Evolutionary conservation across 2,888 invertebrate species (phyloP), one percentile per base, ranked within the genome.

Genomic region (Orthonychiurus folsomi): DNA sequence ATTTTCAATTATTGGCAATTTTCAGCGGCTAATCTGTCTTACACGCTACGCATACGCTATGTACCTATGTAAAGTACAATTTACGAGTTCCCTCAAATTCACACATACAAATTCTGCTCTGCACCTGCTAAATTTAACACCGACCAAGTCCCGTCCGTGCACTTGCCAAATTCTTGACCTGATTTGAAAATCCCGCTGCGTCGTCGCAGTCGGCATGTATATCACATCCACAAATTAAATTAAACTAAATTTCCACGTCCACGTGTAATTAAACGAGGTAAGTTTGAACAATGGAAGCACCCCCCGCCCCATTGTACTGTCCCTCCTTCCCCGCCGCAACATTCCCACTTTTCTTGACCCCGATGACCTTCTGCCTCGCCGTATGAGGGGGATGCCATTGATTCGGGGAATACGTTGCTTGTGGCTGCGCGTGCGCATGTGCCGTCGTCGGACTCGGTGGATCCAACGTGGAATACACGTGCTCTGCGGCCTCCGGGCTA

Each of bases 391-490:
- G 37, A 37, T 37, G 37, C 37, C 37, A 37, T 37, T 37, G 37
- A 18, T 20, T n/a, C 26, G 54, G 50, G n/a, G 59, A 50, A 56
- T 56, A 47, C 28, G 59, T 60, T 60, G 61, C 60, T 61, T 66
- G 63, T 61, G 62, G 54, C 56, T 62, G 61, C 59, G 62, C 61
- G 52, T 59, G 27, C 21, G 53, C 20, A 53, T 5, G 9, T 12
- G 25, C 26, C 20, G 48, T 48, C 12, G 23, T 25, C 23, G 71
- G 71, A 68, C 69, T 69, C 61, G 73, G 73, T 58, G 71, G 71
- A 61, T 71, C 71, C 50, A 71, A 62, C 3, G 69, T 66, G 20
- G 71, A 71, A 62, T 72, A 72, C 12, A 71, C 70, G 54, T 72
- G 72, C 54, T 72, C 72, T 23, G 68, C 72, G 25, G 71, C 72